phyloP scores from a whole-genome alignment of 2,888 invertebrate species.

The Emmelina monodactyla region DNA sequence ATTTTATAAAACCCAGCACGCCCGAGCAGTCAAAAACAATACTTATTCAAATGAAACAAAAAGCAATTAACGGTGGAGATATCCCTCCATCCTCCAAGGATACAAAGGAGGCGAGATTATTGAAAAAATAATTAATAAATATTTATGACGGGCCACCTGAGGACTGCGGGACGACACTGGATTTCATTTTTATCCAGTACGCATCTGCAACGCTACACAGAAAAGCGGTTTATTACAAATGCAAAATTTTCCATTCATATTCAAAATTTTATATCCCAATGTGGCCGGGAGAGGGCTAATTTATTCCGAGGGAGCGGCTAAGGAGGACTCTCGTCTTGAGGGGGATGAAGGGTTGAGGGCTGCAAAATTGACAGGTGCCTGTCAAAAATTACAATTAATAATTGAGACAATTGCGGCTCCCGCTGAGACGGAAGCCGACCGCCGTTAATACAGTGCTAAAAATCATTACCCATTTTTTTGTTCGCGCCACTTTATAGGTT shows the following conservation, averaged over 20 bases:
- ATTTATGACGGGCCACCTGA: slow-evolving; percentile 64
- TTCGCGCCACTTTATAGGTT: no score
- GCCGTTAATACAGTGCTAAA: slow-evolving; percentile 2
- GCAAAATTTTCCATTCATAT: slow-evolving; percentile 90
- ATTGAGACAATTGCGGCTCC: slow-evolving; percentile 50
- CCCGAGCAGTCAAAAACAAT: slow-evolving; percentile 63
- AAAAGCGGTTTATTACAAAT: slow-evolving; percentile 81
- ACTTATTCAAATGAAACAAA: slow-evolving; percentile 67
- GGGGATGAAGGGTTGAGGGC: slow-evolving; percentile 62
- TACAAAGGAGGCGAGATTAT: slow-evolving; percentile 58
- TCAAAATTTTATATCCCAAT: slow-evolving; percentile 88
- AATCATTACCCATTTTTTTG: no score
- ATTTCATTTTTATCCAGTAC: slow-evolving; percentile 56
- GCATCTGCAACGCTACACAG: slow-evolving; percentile 55
- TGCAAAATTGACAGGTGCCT: slow-evolving; percentile 64
- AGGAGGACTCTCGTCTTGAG: slow-evolving; percentile 59
- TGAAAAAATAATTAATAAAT: slow-evolving; percentile 68
- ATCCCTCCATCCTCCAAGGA: slow-evolving; percentile 58
- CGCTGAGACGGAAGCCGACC: no score
- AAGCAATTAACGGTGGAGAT: slow-evolving; percentile 63
- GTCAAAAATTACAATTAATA: slow-evolving; percentile 67
- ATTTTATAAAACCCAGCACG: slow-evolving; percentile 54
- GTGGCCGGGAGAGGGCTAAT: slow-evolving; percentile 75
- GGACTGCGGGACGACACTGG: slow-evolving; percentile 37
- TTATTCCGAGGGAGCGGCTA: slow-evolving; percentile 70